Evolutionary conservation across 2,113 vertebrate genomes (phyloP), one percentile per base, ranked within the genome.

Genomic region (Myiozetetes cayanensis): DNA sequence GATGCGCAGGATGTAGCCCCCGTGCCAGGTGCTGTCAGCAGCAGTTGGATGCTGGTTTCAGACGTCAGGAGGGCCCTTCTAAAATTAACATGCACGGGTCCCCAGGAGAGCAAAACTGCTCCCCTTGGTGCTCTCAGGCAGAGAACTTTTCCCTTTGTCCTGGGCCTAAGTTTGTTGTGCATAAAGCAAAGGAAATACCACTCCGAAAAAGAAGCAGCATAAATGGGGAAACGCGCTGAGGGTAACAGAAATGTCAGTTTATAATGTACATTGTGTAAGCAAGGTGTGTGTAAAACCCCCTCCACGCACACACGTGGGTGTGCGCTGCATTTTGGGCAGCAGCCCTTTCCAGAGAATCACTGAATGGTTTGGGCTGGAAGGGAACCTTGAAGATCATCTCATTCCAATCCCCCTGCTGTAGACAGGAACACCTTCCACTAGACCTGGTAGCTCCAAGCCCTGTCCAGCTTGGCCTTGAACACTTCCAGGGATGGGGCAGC

Each of bases 1-100:
- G 82, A 68, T 90, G 82, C 0, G 1, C 83, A 89, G 90, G 89
- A 78, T 75, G 33, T 71, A 72, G 44, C 86, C 79, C 93, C 81
- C 84, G 80, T 93, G 88, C 85, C 85, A 93, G 82, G 88, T 91
- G 71, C 85, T 70, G 66, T 41, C 71, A 49, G 79, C 77, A 94
- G 78, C 82, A 83, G 17, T 23, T 63, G 43, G 43, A 27, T 70
- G 50, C 47, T 87, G 77, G 35, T 20, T 56, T 84, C 2, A 0
- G n/a, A 28, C 47, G 27, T 85, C 37, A 41, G 83, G 73, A 90
- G 4, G 8, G 52, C 92, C 44, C 35, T 94, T 52, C 80, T 70
- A 56, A 89, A 87, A 78, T 71, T 68, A 67, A 70, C 43, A 47
- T 79, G 44, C 1, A 2, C 49, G 68, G 37, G 37, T 65, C 50